Percentiles rank a stretch among this genome's conserved stretches.
These are phyloP conservation scores for Drosophila sucinea DNA, from an alignment of 1,140 invertebrate genomes.

Conservation along the genomic window DNA sequence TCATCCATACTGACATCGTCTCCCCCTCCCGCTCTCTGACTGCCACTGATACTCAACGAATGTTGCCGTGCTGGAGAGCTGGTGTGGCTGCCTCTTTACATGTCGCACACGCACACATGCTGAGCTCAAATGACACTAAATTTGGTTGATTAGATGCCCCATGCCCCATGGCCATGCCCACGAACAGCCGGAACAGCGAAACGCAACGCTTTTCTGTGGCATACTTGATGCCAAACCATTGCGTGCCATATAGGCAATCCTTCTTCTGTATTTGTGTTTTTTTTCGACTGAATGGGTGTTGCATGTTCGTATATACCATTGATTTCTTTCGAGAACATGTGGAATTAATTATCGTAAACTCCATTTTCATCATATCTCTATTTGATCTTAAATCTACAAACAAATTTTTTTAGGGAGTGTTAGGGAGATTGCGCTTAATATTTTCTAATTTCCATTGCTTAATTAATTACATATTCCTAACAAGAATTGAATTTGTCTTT, in stretches of 20 bases:
- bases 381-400: no score
- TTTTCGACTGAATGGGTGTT: neutral
- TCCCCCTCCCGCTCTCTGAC: neutral
- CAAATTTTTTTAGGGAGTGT: no score
- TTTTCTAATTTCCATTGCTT: no score
- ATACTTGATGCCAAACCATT: conserved; percentile 31
- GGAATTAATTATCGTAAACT: no score
- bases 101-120: conserved; percentile 57
- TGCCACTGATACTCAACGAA: conserved; percentile 51
- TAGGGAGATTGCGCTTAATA: no score
- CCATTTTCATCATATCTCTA: no score
- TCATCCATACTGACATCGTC: neutral
- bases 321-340: no score
- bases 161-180: conserved; percentile 3
- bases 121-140: conserved; percentile 72
- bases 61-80: neutral
- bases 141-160: conserved; percentile 74
- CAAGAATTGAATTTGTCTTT: no score
- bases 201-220: conserved; percentile 17
- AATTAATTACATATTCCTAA: no score
- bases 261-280: conserved; percentile 4
- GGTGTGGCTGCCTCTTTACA: conserved; percentile 46
- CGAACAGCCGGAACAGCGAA: conserved; percentile 29
- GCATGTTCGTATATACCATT: neutral
- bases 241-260: neutral